phyloP scores from a whole-genome alignment of 2,113 vertebrate species.

The Meriones unguiculatus region DNA sequence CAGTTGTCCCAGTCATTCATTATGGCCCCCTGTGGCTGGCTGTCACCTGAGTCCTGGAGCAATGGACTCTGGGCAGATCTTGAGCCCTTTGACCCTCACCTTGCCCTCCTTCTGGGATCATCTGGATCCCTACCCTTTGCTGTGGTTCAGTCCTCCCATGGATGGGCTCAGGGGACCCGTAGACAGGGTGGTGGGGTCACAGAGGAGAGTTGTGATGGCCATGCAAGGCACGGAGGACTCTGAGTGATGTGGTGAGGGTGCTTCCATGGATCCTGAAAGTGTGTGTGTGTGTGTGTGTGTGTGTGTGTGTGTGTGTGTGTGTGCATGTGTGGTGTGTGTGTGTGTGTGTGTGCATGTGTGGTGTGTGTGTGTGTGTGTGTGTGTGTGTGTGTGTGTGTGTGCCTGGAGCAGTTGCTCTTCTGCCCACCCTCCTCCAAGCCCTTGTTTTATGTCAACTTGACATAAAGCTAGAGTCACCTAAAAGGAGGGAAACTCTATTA shows the following conservation, averaged over 20 bases:
- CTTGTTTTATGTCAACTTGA: not conserved
- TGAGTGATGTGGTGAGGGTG: not conserved
- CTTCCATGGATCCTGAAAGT: not conserved
- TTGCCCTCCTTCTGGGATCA: not conserved
- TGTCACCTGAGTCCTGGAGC: not conserved
- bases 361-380: not conserved
- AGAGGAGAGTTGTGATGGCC: rapidly evolving
- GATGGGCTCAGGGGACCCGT: not conserved
- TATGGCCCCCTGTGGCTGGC: not conserved
- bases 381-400: no score
- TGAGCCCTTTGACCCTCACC: no score
- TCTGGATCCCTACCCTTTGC: not conserved
- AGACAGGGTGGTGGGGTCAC: no score
- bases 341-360: no score
- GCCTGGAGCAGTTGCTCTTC: not conserved
- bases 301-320: no score
- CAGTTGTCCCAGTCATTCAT: rapidly evolving
- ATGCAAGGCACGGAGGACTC: rapidly evolving
- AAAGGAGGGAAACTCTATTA: not conserved
- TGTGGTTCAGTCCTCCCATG: not conserved
- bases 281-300: no score
- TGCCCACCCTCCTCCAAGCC: not conserved
- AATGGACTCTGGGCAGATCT: not conserved
- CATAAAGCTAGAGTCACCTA: not conserved
- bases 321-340: no score